Evolutionary conservation across 2,113 vertebrate genomes (phyloP).

Genomic region (Rhea pennata): DNA sequence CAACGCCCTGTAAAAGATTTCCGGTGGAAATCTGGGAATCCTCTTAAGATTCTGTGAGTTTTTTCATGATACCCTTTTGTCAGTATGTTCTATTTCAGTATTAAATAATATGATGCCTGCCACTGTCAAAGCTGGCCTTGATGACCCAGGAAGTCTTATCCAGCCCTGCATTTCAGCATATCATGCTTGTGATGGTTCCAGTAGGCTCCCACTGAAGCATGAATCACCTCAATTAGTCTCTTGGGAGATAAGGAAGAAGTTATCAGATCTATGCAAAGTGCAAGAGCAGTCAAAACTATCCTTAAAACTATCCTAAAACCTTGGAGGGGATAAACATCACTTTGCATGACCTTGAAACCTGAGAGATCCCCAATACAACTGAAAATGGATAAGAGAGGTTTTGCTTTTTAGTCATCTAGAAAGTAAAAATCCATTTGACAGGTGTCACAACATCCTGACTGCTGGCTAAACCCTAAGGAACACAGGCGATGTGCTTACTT

Average conservation of each 20-base stretch:
- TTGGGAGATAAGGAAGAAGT: neutral
- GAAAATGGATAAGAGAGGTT: conserved; percentile 61
- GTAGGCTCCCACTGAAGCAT: neutral
- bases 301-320: neutral
- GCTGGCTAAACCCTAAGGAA: conserved; percentile 13
- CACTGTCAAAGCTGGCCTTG: neutral
- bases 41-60: neutral
- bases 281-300: conserved; percentile 18
- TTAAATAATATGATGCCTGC: neutral
- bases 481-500: neutral
- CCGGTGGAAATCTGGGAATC: neutral
- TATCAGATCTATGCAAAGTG: conserved; percentile 1
- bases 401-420: conserved; percentile 51
- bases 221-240: conserved; percentile 10
- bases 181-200: neutral
- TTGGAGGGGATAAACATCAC: conserved; percentile 23
- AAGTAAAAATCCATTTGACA: conserved; percentile 64
- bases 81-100: neutral
- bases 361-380: conserved; percentile 60
- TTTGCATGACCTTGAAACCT: conserved; percentile 71
- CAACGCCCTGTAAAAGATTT: neutral
- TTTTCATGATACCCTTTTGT: neutral
- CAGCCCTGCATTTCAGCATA: neutral
- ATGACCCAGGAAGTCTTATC: neutral
- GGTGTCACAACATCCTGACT: conserved; percentile 71